Base-by-base conservation (phyloP, 2,113 vertebrate species). In the Rhodinocichla rosea region DNA sequence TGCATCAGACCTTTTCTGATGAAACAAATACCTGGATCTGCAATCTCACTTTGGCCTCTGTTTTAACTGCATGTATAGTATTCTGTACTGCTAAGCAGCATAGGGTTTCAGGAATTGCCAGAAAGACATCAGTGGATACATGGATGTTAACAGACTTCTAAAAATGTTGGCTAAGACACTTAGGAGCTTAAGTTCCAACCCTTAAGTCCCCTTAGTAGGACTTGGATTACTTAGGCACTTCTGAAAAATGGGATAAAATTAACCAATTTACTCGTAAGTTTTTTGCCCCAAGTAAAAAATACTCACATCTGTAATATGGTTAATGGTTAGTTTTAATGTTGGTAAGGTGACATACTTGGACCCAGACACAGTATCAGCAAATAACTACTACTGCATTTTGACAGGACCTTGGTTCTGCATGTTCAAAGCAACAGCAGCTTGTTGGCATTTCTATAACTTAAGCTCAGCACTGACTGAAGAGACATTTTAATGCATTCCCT, bases 101-200 rank as follows among this genome's bases (percentile, higher is more conserved):
- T 10, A 7, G 18, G 14, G 21, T 79, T 94, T 92, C 82, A 93
- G 55, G 76, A 95, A 77, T 49, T 86, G 69, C 21, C 56, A 84
- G 57, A 90, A 84, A 92, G 50, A 94, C 64, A 55, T 77, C 60
- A 82, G 26, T 77, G n/a, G 83, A 90, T 88, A 63, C 30, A 70
- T 62, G 33, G 64, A 92, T 67, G 52, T 89, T 89, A 84, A 84
- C 22, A 68, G 75, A 80, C 77, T 77, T 84, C 93, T 96, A 96
- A 96, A 96, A 91, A 95, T 84, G 95, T 79, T 92, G 60, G 16
- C 44, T 94, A 96, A 95, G 88, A 65, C 68, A 97, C 79, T 96
- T 94, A 91, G 13, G n/a, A 93, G 80, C 83, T 93, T 94, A 93
- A 78, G 30, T 95, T n/a, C 52, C 80, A 94, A 83, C 63, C 40